Evolutionary conservation across 2,797 vertebrate species (phyloP), one percentile per base, ranked within the genome.

Genomic region (Synanceia verrucosa): DNA sequence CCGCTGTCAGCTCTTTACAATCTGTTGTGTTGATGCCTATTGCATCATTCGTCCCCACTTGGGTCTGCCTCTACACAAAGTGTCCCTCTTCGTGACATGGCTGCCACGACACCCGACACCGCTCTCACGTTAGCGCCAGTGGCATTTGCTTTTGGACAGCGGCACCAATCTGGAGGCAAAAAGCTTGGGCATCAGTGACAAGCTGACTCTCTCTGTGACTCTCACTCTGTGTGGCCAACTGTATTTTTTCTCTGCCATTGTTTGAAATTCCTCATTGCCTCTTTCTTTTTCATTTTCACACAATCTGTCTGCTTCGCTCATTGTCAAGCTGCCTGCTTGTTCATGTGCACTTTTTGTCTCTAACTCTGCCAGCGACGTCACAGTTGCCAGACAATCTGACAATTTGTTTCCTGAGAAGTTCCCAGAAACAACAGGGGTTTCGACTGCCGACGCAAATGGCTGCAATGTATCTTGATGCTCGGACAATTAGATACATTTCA

Each of bases 361-460:
- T 44, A 16, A 63, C 65, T 67, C 39, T 59, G 78, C 83, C 82
- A 84, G 57, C 64, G 2, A 46, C 68, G 21, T 68, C 44, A 14
- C 55, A 76, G 73, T 79, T 84, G 89, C 84, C 87, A 87, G 86
- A 83, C 63, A 84, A 88, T 87, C 73, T 81, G 88, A 89, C 16
- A 79, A 70, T 33, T 33, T 52, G 44, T 69, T 76, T 60, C 44
- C 31, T 1, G 33, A 55, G 34, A 37, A 67, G 58, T 83, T n/a
- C 84, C 85, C 81, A 78, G 46, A 74, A 82, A 60, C 84, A 80
- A 78, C 81, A 67, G 60, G 86, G 62, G 60, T 44, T 57, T 59
- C 18, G 16, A 78, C 67, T 70, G 76, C 57, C 58, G 16, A 13
- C 37, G 46, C 21, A 57, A 56, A 73, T 56, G 34, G 10, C 59